Conservation (phyloP, 1,140 invertebrate species). For the Drosophila santomea region DNA sequence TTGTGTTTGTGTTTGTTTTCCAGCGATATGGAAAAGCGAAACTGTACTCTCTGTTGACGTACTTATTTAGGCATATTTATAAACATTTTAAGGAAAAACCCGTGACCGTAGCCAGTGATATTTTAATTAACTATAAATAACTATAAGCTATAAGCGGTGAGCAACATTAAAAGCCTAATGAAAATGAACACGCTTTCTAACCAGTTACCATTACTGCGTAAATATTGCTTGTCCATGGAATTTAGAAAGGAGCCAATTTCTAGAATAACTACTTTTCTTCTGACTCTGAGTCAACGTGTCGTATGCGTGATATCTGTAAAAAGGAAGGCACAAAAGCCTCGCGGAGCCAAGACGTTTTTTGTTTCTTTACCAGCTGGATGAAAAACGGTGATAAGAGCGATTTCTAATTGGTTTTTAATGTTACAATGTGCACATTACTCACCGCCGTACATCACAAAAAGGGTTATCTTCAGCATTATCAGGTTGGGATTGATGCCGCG, state of each 20-base stretch:
- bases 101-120: not conserved
- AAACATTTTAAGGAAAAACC: not conserved
- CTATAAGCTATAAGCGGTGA: no score
- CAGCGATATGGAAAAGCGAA: constrained; percentile 4
- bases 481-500: constrained; percentile 89
- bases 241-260: not conserved
- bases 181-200: no score
- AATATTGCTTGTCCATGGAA: no score
- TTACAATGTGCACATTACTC: constrained; percentile 56
- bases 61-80: not conserved
- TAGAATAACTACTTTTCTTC: not conserved
- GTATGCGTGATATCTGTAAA: constrained; percentile 47
- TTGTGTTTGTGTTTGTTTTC: constrained; percentile 9
- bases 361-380: not conserved
- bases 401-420: constrained; percentile 68
- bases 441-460: constrained; percentile 93
- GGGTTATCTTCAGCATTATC: constrained; percentile 91
- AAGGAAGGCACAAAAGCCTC: not conserved
- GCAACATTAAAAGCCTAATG: no score
- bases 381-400: not conserved
- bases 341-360: constrained; percentile 4
- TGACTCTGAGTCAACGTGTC: constrained; percentile 13
- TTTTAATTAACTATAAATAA: no score
- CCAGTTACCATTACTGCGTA: no score
- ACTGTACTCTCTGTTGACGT: constrained; percentile 24